Conservation (phyloP, 2,888 invertebrate genomes). For the Synanthedon andrenaeformis region DNA sequence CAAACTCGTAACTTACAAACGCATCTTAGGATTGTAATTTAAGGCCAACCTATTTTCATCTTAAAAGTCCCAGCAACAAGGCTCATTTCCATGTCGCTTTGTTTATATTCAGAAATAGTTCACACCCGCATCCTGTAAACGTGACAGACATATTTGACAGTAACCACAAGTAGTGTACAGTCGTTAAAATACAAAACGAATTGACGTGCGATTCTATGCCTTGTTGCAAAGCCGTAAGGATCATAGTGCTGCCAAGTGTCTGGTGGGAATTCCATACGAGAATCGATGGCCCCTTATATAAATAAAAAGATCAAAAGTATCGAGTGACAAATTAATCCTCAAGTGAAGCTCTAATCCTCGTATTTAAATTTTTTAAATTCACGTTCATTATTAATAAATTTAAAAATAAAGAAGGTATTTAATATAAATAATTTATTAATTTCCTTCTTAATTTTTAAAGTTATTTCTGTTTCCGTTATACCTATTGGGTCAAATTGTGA, state of each 20-base stretch:
- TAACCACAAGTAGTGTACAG: neutral
- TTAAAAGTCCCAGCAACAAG: neutral
- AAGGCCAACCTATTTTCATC: neutral
- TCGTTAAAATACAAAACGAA: neutral
- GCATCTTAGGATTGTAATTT: neutral
- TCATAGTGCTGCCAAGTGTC: neutral
- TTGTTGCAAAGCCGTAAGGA: neutral
- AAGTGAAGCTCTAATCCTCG: too few relatives aligned
- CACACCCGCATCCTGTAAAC: constrained; percentile 19
- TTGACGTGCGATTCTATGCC: neutral
- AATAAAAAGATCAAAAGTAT: neutral
- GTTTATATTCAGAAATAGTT: constrained; percentile 1
- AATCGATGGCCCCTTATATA: neutral
- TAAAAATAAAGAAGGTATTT: too few relatives aligned
- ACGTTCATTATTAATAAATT: too few relatives aligned
- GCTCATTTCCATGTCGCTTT: neutral
- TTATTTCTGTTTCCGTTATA: too few relatives aligned
- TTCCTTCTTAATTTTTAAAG: too few relatives aligned
- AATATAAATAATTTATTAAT: too few relatives aligned
- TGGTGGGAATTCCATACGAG: neutral
- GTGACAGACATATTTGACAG: constrained; percentile 16
- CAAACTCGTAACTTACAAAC: neutral
- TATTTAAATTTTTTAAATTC: too few relatives aligned
- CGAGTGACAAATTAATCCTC: too few relatives aligned
- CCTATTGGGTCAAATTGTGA: too few relatives aligned